Percentiles rank a stretch among this genome's conserved stretches.
Evolutionary conservation across 2,888 invertebrate genomes (phyloP).

Genomic region (Eristalinus aeneus): DNA sequence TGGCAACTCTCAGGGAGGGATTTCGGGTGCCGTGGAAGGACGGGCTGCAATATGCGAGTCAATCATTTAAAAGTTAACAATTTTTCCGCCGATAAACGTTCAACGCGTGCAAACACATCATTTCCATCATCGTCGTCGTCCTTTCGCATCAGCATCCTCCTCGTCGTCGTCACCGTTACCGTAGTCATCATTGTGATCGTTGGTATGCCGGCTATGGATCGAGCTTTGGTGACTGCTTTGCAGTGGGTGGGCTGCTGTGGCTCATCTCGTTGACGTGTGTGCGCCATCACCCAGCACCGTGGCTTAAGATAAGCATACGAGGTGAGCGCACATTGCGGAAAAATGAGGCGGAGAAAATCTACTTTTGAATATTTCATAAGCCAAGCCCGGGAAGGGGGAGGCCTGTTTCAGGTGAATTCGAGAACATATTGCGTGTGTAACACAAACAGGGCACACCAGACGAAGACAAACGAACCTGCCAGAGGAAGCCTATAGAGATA

Average conservation of each 20-base stretch:
- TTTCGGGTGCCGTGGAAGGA: neutral
- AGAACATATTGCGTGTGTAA: slow-evolving; percentile 53
- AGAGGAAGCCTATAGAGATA: neutral
- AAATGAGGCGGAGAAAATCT: slow-evolving; percentile 45
- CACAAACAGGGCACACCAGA: slow-evolving; percentile 28
- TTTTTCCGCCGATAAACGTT: slow-evolving; percentile 64
- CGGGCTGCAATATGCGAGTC: slow-evolving; percentile 54
- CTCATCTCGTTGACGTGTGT: neutral
- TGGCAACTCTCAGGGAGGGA: neutral
- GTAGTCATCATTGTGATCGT: neutral
- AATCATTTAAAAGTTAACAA: slow-evolving; percentile 64
- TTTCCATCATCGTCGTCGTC: slow-evolving; percentile 53
- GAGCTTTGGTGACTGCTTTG: neutral
- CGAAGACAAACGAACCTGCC: neutral
- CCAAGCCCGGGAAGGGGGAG: neutral
- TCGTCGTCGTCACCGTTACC: neutral
- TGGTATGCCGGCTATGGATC: neutral
- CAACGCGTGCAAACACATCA: slow-evolving; percentile 55
- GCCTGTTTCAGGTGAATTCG: slow-evolving; percentile 43
- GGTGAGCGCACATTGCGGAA: slow-evolving; percentile 2
- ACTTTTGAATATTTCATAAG: slow-evolving; percentile 67
- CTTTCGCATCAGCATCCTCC: slow-evolving; percentile 5
- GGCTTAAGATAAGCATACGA: neutral
- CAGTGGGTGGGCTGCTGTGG: neutral
- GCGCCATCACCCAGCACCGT: neutral